Percentiles rank a stretch among this genome's conserved stretches.
phyloP scores from a whole-genome alignment of 92 coral and sea anemone genomes.

The Actinernus sp. region DNA sequence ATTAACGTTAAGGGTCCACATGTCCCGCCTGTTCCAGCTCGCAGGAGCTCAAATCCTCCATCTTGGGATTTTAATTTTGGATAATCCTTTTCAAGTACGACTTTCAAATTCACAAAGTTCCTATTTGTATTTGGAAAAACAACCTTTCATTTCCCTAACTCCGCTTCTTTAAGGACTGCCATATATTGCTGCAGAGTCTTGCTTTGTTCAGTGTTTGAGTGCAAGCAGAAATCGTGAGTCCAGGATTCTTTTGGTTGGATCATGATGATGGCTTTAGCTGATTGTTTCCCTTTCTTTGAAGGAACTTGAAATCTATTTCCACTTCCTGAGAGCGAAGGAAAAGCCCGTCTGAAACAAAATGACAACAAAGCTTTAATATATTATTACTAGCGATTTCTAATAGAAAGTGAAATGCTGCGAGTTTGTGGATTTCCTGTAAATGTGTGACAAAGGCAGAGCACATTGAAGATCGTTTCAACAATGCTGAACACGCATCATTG shows the following conservation, averaged over 20 bases:
- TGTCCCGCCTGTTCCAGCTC: slow-evolving; percentile 39
- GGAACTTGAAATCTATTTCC: slow-evolving; percentile 13
- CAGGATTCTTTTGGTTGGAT: slow-evolving; percentile 36
- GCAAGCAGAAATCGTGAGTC: slow-evolving; percentile 48
- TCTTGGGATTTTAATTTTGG: slow-evolving; percentile 31
- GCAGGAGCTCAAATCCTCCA: slow-evolving; percentile 48
- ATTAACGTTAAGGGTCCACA: slow-evolving; percentile 30
- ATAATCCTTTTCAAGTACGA: slow-evolving; percentile 25
- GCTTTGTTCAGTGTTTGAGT: slow-evolving; percentile 9
- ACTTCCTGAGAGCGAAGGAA: too few species aligned
- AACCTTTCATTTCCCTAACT: slow-evolving; percentile 6
- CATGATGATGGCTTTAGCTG: slow-evolving; percentile 5
- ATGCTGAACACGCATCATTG: too few species aligned
- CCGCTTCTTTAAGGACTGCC: slow-evolving; percentile 41
- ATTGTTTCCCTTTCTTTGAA: slow-evolving; percentile 20
- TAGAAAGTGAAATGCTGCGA: too few species aligned
- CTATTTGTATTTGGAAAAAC: slow-evolving; percentile 21
- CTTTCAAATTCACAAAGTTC: slow-evolving; percentile 13
- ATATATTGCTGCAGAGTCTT: slow-evolving; percentile 21
- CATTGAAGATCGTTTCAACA: too few species aligned
- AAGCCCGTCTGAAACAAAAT: too few species aligned
- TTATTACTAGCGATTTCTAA: too few species aligned
- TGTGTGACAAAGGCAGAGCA: too few species aligned
- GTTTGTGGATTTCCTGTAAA: too few species aligned
- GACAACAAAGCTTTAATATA: too few species aligned